Percentiles rank a stretch among this genome's conserved stretches.
These are phyloP conservation scores for Mythimna loreyi DNA, from an alignment of 2,888 invertebrate species.

Conservation along the genomic window DNA sequence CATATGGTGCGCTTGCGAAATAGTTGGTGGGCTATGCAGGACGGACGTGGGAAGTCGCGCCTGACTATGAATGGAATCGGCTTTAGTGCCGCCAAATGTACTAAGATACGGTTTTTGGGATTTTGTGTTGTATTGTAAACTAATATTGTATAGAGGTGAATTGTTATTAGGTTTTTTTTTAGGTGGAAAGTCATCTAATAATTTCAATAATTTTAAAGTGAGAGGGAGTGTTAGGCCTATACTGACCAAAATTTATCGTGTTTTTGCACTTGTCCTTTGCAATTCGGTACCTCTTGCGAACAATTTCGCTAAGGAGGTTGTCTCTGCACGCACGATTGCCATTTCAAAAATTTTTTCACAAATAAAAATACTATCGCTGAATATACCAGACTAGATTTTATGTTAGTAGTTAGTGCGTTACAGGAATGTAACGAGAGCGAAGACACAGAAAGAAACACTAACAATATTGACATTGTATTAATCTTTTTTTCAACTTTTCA, in stretches of 20 bases:
- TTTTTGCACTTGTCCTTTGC: too few species aligned
- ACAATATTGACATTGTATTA: neutral
- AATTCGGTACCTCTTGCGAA: too few species aligned
- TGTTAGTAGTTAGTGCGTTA: neutral
- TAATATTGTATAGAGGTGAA: neutral
- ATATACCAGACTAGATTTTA: too few species aligned
- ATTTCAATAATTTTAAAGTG: too few species aligned
- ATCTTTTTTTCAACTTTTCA: neutral
- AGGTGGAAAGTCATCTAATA: neutral
- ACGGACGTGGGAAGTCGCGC: constrained; percentile 49
- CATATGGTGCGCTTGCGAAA: constrained; percentile 61
- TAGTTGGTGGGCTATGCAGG: constrained; percentile 38
- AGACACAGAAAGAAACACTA: too few species aligned
- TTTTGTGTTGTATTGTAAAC: neutral
- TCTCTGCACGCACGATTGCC: too few species aligned
- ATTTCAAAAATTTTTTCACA: too few species aligned
- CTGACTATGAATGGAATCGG: constrained; percentile 19
- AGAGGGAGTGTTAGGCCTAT: too few species aligned
- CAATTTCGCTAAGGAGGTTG: too few species aligned
- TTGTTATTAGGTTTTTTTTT: neutral
- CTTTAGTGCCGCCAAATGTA: constrained; percentile 18
- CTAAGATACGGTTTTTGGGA: neutral
- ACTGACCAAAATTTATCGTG: too few species aligned
- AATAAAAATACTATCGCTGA: too few species aligned
- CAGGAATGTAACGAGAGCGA: too few species aligned